Percentiles rank a stretch among this genome's conserved stretches.
Conservation (phyloP, 2,113 vertebrate genomes). For the Alces alces region DNA sequence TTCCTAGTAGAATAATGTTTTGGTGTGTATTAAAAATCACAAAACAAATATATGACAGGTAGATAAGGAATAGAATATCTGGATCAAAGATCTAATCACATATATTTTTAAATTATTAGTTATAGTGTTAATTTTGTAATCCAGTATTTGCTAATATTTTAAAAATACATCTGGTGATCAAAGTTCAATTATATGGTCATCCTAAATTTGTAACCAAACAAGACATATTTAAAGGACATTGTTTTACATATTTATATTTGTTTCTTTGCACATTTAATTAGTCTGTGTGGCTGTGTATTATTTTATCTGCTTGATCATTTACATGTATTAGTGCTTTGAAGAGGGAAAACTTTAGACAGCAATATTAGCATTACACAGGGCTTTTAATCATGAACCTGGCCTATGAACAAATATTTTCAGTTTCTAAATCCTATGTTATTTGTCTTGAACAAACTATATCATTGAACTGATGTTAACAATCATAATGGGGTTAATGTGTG, state of each 20-base stretch:
- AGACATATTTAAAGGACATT: not conserved
- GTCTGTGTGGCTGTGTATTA: accelerated
- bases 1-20: not conserved
- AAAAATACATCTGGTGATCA: not conserved
- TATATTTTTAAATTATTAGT: not conserved
- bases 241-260: not conserved
- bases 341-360: not conserved
- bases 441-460: not conserved
- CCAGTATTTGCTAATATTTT: not conserved
- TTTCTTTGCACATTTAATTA: not conserved
- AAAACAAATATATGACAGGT: not conserved
- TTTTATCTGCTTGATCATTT: not conserved
- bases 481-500: not conserved
- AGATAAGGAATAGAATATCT: not conserved
- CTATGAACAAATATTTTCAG: not conserved
- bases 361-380: not conserved
- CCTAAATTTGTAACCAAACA: not conserved
- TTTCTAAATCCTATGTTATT: not conserved
- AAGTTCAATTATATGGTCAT: not conserved
- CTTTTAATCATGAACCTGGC: not conserved
- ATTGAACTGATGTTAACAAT: not conserved
- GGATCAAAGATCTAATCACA: not conserved
- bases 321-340: not conserved
- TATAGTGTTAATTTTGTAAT: not conserved
- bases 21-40: not conserved